These are phyloP conservation scores for Ganaspis brasiliensis DNA, from an alignment of 2,888 invertebrate species.

Conservation along the genomic window DNA sequence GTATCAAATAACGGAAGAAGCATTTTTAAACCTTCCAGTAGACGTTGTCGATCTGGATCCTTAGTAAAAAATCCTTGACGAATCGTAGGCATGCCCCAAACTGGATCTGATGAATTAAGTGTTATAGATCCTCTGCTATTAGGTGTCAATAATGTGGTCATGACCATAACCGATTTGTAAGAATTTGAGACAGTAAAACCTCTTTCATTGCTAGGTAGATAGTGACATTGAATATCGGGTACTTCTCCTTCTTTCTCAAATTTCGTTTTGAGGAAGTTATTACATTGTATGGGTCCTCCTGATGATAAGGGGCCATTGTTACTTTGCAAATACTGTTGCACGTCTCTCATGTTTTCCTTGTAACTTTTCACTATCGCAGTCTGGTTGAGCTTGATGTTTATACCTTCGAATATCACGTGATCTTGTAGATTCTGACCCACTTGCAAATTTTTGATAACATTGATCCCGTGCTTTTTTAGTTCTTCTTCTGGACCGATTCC, in stretches of 20 bases:
- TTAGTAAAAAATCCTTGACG: slow-evolving; percentile 86
- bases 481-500: slow-evolving; percentile 79
- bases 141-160: too few species aligned
- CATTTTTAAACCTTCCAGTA: slow-evolving; percentile 90
- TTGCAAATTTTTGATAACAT: slow-evolving; percentile 74
- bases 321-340: slow-evolving; percentile 81
- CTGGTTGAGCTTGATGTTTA: slow-evolving; percentile 72
- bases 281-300: slow-evolving; percentile 82
- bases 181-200: background rate
- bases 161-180: too few species aligned
- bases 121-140: too few species aligned
- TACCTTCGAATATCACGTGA: slow-evolving; percentile 79
- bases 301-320: slow-evolving; percentile 81
- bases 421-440: slow-evolving; percentile 81
- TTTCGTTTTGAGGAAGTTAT: slow-evolving; percentile 85
- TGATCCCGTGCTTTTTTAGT: background rate
- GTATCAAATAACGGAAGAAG: slow-evolving; percentile 89
- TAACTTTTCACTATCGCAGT: slow-evolving; percentile 70
- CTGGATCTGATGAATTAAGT: slow-evolving; percentile 28
- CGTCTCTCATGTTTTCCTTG: slow-evolving; percentile 69
- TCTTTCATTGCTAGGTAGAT: background rate
- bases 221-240: slow-evolving; percentile 82
- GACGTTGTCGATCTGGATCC: slow-evolving; percentile 87
- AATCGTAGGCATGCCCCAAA: slow-evolving; percentile 84
- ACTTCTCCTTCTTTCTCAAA: slow-evolving; percentile 79